phyloP scores from a whole-genome alignment of 2,113 vertebrate species.

The Pangasianodon hypophthalmus region DNA sequence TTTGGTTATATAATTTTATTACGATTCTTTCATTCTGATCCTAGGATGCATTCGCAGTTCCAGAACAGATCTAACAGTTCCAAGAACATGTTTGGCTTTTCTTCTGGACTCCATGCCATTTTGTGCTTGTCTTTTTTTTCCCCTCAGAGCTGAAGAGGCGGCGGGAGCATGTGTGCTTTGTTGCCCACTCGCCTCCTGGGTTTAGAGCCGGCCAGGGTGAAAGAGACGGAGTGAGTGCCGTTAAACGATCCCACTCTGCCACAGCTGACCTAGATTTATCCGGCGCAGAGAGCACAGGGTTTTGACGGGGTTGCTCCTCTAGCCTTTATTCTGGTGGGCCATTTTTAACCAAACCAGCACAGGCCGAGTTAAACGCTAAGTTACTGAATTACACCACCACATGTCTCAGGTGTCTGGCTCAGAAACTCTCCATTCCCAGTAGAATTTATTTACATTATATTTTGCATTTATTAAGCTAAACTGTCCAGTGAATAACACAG shows the following conservation, averaged over 20 bases:
- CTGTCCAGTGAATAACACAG: neutral
- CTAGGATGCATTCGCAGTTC: neutral
- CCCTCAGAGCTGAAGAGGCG: slow-evolving; percentile 18
- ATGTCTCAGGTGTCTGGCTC: neutral
- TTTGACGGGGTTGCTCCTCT: neutral
- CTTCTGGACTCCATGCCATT: neutral
- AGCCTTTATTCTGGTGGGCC: neutral
- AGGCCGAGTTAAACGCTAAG: neutral
- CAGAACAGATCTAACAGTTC: slow-evolving; percentile 1
- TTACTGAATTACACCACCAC: neutral
- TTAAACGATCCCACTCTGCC: slow-evolving; percentile 9
- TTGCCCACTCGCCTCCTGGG: neutral
- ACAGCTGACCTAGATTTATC: slow-evolving; percentile 22
- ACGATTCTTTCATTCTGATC: neutral
- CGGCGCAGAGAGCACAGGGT: no score
- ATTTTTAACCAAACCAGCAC: neutral
- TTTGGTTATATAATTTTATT: slow-evolving; percentile 14
- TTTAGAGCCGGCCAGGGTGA: slow-evolving; percentile 6
- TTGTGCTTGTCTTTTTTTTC: neutral
- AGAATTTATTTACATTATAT: neutral
- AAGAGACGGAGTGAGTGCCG: neutral
- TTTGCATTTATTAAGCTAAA: neutral
- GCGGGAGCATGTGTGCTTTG: slow-evolving; percentile 10
- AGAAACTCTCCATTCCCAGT: neutral
- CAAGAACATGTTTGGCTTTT: slow-evolving; percentile 18